A percentile compares a stretch with the other conserved stretches of the same genome.
These are phyloP conservation scores for Nyleta sp. DNA, from an alignment of 2,888 invertebrate genomes.

Conservation along the genomic window DNA sequence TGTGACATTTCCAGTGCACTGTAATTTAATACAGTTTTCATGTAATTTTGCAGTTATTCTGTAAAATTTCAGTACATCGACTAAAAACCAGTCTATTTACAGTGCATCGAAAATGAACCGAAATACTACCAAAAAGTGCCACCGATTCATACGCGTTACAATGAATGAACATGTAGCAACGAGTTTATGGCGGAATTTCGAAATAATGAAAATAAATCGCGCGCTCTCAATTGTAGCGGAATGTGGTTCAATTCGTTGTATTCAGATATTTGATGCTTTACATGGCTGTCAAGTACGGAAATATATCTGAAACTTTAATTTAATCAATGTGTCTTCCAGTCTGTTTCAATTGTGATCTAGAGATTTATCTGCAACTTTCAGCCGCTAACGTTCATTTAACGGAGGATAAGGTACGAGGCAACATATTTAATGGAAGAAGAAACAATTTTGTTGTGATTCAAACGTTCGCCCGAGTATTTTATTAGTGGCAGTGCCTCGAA, in stretches of 20 bases:
- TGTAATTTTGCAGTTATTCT: too few relatives aligned
- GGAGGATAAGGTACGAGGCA: not conserved
- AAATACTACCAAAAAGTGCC: too few relatives aligned
- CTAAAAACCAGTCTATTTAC: too few relatives aligned
- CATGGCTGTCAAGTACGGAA: slow-evolving; percentile 11
- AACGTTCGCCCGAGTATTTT: slow-evolving; percentile 6
- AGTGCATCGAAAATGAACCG: too few relatives aligned
- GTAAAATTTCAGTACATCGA: too few relatives aligned
- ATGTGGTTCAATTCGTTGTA: slow-evolving; percentile 19
- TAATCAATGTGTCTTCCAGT: slow-evolving; percentile 31
- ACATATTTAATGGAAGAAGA: slow-evolving; percentile 9
- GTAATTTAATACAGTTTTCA: too few relatives aligned
- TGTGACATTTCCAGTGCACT: too few relatives aligned
- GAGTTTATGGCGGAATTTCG: slow-evolving; percentile 10
- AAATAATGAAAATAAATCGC: slow-evolving; percentile 29
- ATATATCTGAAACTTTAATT: slow-evolving; percentile 40
- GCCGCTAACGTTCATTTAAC: slow-evolving; percentile 20
- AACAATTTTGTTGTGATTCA: slow-evolving; percentile 24
- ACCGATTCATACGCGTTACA: too few relatives aligned
- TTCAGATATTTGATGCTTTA: slow-evolving; percentile 25
- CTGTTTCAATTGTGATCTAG: slow-evolving; percentile 19
- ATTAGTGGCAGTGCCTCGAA: slow-evolving; percentile 9
- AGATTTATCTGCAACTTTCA: slow-evolving; percentile 17
- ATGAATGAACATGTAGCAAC: slow-evolving; percentile 1
- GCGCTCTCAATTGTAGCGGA: slow-evolving; percentile 10